Evolutionary conservation across 2,797 vertebrate genomes (phyloP).

Genomic region (Eospalax fontanierii): DNA sequence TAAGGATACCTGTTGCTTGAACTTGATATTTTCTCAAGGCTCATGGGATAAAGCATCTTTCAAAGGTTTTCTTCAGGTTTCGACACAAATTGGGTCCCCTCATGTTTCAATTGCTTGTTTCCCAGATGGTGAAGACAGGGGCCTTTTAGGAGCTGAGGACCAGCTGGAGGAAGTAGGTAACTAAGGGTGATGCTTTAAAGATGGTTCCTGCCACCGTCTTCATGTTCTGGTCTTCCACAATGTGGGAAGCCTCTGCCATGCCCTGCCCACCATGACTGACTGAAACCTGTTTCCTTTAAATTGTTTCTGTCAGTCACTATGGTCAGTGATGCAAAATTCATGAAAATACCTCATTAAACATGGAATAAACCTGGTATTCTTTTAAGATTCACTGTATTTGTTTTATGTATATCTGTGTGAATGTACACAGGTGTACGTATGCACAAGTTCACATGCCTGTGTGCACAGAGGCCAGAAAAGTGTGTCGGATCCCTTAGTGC

Average conservation of each 20-base stretch:
- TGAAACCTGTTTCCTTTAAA: not conserved
- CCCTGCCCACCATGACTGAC: not conserved
- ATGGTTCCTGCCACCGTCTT: not conserved
- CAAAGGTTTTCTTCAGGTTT: not conserved
- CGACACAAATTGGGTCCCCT: not conserved
- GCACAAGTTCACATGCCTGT: not conserved
- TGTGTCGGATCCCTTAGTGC: no score
- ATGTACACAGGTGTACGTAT: not conserved
- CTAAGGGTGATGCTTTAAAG: not conserved
- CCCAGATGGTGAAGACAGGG: not conserved
- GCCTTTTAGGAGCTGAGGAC: not conserved
- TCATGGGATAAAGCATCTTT: not conserved
- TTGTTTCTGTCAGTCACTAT: not conserved
- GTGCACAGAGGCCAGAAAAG: not conserved
- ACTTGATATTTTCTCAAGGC: not conserved
- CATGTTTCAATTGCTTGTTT: not conserved
- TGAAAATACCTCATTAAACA: not conserved
- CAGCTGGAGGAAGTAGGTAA: not conserved
- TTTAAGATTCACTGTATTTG: not conserved
- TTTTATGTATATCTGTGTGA: not conserved
- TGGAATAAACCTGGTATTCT: not conserved
- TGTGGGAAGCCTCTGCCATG: not conserved
- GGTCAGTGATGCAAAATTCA: not conserved
- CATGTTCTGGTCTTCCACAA: not conserved
- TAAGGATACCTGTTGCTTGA: not conserved